phyloP scores from a whole-genome alignment of 2,797 vertebrate species.

The Urocyon cinereoargenteus region DNA sequence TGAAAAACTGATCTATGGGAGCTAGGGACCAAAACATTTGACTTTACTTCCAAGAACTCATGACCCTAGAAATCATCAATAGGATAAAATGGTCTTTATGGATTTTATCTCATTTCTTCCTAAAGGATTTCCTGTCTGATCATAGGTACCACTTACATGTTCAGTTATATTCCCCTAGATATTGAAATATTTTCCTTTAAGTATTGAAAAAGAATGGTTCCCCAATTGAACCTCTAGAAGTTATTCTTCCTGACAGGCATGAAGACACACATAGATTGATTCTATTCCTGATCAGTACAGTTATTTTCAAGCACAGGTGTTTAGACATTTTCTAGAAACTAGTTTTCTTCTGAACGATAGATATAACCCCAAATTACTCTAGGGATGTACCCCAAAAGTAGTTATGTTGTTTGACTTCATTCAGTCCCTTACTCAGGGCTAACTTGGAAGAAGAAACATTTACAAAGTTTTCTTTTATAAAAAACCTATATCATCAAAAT shows the following conservation, averaged over 20 bases:
- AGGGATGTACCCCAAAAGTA: not conserved
- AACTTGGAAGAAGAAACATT: not conserved
- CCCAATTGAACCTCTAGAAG: not conserved
- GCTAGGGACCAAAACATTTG: not conserved
- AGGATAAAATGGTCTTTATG: not conserved
- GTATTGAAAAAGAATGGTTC: rapidly evolving
- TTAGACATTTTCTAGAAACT: not conserved
- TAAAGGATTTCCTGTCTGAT: not conserved
- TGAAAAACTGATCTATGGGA: not conserved
- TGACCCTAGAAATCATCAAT: not conserved
- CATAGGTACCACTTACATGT: not conserved
- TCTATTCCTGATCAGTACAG: not conserved
- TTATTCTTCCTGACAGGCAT: not conserved
- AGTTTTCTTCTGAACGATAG: not conserved
- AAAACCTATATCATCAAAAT: not conserved
- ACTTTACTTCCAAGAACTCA: not conserved
- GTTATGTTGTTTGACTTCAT: not conserved
- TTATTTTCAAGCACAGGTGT: not conserved
- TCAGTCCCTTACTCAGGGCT: not conserved
- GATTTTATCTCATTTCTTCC: not conserved
- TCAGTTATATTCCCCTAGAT: not conserved
- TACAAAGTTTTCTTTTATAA: not conserved
- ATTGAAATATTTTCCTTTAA: not conserved
- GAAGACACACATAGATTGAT: not conserved
- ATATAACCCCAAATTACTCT: not conserved